A percentile compares a stretch with the other conserved stretches of the same genome.
phyloP scores from a whole-genome alignment of 2,888 invertebrate species.

The Petrolisthes manimaculis region DNA sequence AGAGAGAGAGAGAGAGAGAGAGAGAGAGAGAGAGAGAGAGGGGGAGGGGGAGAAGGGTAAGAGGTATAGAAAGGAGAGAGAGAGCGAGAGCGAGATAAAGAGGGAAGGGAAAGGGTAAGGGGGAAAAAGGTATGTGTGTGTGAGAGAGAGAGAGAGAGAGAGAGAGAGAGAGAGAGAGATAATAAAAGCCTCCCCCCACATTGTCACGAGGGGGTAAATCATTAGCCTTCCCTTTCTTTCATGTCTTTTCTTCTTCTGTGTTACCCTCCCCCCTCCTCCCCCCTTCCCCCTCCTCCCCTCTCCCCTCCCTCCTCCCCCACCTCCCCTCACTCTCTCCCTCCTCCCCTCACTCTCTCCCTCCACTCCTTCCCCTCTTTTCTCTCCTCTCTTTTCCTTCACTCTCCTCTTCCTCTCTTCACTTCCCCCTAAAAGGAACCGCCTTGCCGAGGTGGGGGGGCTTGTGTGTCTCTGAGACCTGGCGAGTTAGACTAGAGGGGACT shows the following conservation, averaged over 20 bases:
- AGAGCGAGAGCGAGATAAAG: neutral
- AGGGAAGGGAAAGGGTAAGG: neutral
- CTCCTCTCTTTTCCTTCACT: neutral
- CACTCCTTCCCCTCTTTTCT: neutral
- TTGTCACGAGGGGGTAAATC: neutral
- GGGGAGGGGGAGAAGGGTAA: neutral
- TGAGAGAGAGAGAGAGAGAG: neutral
- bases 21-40: neutral
- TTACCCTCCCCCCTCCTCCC: neutral
- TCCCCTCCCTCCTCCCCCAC: neutral
- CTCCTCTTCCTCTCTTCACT: neutral
- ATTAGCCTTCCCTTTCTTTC: neutral
- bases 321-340: neutral
- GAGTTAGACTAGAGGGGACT: too few species aligned
- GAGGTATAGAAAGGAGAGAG: neutral
- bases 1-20: neutral
- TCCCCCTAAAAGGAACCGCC: too few species aligned
- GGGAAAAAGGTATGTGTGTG: neutral
- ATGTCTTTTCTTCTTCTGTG: neutral
- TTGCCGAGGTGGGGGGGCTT: too few species aligned
- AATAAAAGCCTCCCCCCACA: neutral
- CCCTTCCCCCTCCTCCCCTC: neutral
- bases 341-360: too few species aligned
- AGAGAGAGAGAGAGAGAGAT: neutral
- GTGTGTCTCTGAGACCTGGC: too few species aligned